Conservation (phyloP, 2,888 invertebrate species). For the Ecliptopera silaceata region DNA sequence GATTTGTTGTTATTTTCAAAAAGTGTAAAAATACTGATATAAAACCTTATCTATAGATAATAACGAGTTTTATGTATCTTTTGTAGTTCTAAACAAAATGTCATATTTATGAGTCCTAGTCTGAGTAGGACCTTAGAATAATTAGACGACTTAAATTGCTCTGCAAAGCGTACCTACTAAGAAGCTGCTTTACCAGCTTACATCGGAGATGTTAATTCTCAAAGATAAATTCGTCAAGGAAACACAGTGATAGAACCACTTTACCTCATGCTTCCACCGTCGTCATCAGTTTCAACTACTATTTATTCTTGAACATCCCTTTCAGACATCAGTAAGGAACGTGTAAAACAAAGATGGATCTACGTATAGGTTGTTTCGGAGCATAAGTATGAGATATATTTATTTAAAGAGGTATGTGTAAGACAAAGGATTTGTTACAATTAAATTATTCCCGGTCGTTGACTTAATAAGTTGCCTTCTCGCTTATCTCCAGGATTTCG, state of each 20-base stretch:
- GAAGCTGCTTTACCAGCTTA: conserved; percentile 20
- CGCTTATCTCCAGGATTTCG: conserved; percentile 1
- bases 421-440: background rate
- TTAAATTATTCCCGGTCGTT: background rate
- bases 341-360: no score
- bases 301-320: no score
- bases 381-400: no score
- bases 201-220: conserved; percentile 13
- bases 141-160: conserved; percentile 17
- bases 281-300: background rate
- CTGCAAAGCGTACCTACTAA: conserved; percentile 16
- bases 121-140: conserved; percentile 8
- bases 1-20: no score
- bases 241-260: background rate
- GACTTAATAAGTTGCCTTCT: conserved; percentile 6
- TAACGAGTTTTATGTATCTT: no score
- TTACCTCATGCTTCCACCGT: background rate
- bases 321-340: no score
- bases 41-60: no score
- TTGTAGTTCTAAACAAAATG: no score
- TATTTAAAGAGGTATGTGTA: background rate
- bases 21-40: no score
- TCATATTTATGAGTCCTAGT: background rate
- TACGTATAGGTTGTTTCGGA: no score
- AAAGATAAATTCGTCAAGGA: conserved; percentile 13